Conservation (phyloP, 2,113 vertebrate species). For the Trichechus manatus region DNA sequence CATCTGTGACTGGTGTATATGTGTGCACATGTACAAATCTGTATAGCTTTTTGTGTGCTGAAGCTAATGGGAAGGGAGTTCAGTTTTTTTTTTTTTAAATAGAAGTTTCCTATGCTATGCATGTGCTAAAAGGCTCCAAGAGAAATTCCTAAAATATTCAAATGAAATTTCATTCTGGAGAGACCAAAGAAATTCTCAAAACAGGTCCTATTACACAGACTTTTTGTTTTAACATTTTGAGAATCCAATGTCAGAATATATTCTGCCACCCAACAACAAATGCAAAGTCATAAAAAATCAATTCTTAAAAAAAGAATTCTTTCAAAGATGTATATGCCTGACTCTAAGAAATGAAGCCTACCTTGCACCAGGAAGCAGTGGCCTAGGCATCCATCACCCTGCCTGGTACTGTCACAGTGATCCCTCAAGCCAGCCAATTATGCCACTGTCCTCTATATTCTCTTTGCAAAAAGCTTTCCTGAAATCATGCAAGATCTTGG, state of each 20-base stretch:
- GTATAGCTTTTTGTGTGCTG: background rate
- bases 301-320: background rate
- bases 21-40: no score
- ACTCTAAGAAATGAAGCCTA: background rate
- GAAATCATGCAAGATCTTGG: background rate
- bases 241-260: constrained; percentile 26
- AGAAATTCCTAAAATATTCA: background rate
- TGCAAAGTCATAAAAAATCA: background rate
- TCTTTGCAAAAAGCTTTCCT: constrained; percentile 2
- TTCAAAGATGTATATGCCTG: constrained; percentile 8
- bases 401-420: background rate
- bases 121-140: background rate
- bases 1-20: background rate
- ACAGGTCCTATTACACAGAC: constrained; percentile 11
- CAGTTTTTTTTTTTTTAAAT: background rate
- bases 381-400: background rate
- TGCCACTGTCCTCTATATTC: background rate
- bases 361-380: background rate
- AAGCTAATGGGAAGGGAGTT: background rate
- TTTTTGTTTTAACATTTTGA: background rate
- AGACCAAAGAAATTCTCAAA: constrained; percentile 2
- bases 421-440: background rate
- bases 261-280: background rate
- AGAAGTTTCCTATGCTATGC: background rate
- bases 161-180: constrained; percentile 24